Conservation (phyloP, 2,888 invertebrate species). For the Beris chalybata region DNA sequence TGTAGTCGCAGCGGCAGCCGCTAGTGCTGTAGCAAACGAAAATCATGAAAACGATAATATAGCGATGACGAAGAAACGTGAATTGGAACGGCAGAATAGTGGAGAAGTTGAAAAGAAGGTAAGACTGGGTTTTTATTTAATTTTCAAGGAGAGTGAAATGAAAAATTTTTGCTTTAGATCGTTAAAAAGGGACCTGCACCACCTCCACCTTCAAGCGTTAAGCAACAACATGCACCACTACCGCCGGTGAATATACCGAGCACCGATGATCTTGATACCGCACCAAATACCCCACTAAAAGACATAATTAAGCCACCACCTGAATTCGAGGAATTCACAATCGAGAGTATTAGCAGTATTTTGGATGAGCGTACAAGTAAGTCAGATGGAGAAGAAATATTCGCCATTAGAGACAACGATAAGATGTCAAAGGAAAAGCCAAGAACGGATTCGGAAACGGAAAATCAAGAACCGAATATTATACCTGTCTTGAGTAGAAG, state of each 20-base stretch:
- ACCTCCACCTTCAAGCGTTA: constrained; percentile 61
- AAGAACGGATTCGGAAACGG: constrained; percentile 33
- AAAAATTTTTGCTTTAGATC: constrained; percentile 55
- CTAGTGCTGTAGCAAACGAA: constrained; percentile 10
- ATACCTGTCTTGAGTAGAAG: constrained; percentile 45
- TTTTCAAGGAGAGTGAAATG: not conserved
- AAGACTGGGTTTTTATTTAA: constrained; percentile 20
- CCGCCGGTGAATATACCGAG: constrained; percentile 47
- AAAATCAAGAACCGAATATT: constrained; percentile 38
- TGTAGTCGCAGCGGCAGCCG: constrained; percentile 28
- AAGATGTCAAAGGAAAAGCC: constrained; percentile 25
- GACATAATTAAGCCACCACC: constrained; percentile 44
- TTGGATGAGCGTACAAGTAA: not conserved
- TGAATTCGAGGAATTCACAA: constrained; percentile 40
- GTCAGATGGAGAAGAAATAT: constrained; percentile 35
- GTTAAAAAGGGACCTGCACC: constrained; percentile 83
- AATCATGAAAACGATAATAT: constrained; percentile 25
- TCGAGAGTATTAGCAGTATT: not conserved
- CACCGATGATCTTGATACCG: constrained; percentile 31
- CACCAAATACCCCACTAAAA: constrained; percentile 19
- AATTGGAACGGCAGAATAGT: constrained; percentile 37
- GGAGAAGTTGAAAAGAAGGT: constrained; percentile 54
- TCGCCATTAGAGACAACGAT: constrained; percentile 26
- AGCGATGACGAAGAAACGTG: constrained; percentile 41
- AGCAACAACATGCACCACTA: constrained; percentile 40